phyloP scores from a whole-genome alignment of 2,888 invertebrate genomes.

The Coremacera marginata region DNA sequence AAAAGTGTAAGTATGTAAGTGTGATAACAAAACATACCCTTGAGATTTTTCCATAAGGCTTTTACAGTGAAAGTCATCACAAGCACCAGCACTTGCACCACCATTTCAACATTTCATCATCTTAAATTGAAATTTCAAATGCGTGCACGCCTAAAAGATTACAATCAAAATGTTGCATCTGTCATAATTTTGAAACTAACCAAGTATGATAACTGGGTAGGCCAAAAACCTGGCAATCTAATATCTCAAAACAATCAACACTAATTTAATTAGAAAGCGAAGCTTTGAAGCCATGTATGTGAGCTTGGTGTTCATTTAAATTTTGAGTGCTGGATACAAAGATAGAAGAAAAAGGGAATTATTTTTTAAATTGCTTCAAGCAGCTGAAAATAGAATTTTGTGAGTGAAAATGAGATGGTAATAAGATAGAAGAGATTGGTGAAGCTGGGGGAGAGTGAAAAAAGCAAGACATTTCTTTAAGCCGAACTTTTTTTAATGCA shows the following conservation, averaged over 20 bases:
- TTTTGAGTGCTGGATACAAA: too few species aligned
- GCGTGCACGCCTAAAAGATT: conserved; percentile 2
- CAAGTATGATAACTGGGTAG: neutral
- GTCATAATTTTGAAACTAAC: conserved; percentile 26
- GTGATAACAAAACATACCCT: neutral
- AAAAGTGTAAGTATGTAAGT: too few species aligned
- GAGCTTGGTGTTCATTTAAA: too few species aligned
- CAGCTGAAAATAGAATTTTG: too few species aligned
- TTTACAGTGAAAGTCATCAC: neutral
- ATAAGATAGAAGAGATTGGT: too few species aligned
- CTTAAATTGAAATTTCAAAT: conserved; percentile 24
- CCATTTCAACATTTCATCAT: neutral
- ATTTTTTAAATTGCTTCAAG: too few species aligned
- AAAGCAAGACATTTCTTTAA: too few species aligned
- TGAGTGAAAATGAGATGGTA: too few species aligned
- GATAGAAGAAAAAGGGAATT: too few species aligned
- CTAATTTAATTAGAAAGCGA: conserved; percentile 26
- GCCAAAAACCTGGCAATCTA: neutral
- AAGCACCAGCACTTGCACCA: neutral
- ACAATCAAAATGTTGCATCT: conserved; percentile 32
- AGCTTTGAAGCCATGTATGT: too few species aligned
- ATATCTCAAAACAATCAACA: conserved; percentile 24
- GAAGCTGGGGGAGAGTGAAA: too few species aligned
- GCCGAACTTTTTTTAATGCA: too few species aligned
- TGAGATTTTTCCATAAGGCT: neutral